These are phyloP conservation scores for Cydia splendana DNA, from an alignment of 1,140 invertebrate genomes.

Conservation along the genomic window DNA sequence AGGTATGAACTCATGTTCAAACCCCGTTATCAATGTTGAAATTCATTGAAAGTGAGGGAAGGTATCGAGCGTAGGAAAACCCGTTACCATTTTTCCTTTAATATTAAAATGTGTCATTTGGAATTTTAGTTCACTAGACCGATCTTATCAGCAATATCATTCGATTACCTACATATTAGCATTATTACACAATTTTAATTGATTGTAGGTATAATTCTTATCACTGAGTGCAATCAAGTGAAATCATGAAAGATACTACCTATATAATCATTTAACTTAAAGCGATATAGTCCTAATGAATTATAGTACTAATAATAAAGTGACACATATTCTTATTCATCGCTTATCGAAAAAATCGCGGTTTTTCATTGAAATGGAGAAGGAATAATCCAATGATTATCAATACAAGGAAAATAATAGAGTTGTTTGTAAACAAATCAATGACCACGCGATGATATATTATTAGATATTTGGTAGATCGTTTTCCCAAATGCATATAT, in stretches of 20 bases:
- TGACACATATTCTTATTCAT: constrained; percentile 11
- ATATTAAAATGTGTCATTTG: neutral
- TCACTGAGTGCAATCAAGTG: neutral
- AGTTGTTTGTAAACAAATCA: neutral
- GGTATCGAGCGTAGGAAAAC: no score
- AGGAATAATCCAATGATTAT: neutral
- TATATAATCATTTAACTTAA: no score
- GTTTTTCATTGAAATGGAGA: neutral
- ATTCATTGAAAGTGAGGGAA: no score
- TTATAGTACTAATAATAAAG: neutral
- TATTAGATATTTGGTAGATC: no score
- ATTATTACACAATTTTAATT: neutral
- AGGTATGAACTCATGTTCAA: no score
- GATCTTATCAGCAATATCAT: neutral
- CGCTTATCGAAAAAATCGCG: constrained; percentile 7
- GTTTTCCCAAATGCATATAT: no score
- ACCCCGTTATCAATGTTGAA: no score
- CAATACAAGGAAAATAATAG: neutral
- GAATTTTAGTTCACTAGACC: neutral
- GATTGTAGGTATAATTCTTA: neutral
- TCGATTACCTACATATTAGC: neutral
- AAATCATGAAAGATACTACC: neutral
- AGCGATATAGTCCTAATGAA: no score
- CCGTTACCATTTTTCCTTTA: no score
- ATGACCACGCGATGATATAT: neutral